A percentile compares a stretch with the other conserved stretches of the same genome.
Evolutionary conservation across 2,797 vertebrate genomes (phyloP).

Genomic region (Microctenopoma lineatum): DNA sequence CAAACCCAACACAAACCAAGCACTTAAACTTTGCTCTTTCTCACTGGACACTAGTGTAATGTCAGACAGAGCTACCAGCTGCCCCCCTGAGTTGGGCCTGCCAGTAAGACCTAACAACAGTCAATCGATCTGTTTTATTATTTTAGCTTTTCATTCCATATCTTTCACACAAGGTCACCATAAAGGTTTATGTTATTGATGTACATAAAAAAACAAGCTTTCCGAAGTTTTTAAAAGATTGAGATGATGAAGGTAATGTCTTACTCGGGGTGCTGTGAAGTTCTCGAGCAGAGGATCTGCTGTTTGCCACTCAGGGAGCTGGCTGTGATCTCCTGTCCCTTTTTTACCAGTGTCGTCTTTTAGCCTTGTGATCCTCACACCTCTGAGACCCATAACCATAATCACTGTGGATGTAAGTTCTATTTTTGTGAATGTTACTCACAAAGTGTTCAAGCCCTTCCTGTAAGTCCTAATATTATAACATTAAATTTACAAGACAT

Average conservation of each 20-base stretch:
- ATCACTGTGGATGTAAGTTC: conserved; percentile 88
- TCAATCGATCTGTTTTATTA: conserved; percentile 33
- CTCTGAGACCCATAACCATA: conserved; percentile 85
- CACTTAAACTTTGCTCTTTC: conserved; percentile 73
- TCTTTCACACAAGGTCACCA: conserved; percentile 49
- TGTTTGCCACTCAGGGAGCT: conserved; percentile 82
- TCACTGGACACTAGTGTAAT: conserved; percentile 70
- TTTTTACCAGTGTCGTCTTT: conserved; percentile 77
- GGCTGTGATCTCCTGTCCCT: conserved; percentile 80
- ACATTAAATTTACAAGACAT: conserved; percentile 73
- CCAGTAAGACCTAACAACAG: conserved; percentile 66
- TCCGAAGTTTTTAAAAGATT: conserved; percentile 44
- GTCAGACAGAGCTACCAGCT: conserved; percentile 79
- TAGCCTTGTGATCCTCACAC: conserved; percentile 80
- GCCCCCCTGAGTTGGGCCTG: conserved; percentile 76
- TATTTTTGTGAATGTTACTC: conserved; percentile 91
- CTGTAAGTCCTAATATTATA: conserved; percentile 79
- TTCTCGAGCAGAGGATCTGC: conserved; percentile 65
- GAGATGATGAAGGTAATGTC: conserved; percentile 60
- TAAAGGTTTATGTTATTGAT: conserved; percentile 58
- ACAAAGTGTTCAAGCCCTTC: conserved; percentile 84
- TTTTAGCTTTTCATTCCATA: conserved; percentile 38
- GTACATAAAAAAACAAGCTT: conserved; percentile 49
- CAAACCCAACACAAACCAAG: conserved; percentile 67
- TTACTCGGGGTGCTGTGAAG: conserved; percentile 70